Conservation (phyloP, 2,888 invertebrate genomes). For the Diadegma fenestrale region DNA sequence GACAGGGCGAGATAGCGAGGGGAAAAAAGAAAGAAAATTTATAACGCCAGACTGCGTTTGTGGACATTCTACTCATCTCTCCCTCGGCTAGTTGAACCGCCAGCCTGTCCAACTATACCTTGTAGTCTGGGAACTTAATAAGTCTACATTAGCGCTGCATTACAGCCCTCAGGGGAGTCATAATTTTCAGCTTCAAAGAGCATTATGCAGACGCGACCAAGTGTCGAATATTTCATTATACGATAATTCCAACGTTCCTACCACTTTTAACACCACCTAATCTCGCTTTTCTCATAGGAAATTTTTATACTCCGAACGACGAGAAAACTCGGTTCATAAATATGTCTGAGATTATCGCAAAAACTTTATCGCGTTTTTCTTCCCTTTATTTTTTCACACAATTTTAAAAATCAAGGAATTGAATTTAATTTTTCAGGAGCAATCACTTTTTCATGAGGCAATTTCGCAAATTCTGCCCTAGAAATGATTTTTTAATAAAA, state of each 20-base stretch:
- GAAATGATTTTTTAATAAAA: background rate
- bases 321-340: background rate
- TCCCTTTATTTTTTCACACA: background rate
- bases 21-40: slow-evolving; percentile 8
- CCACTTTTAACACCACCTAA: slow-evolving; percentile 1
- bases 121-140: slow-evolving; percentile 48
- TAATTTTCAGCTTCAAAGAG: slow-evolving; percentile 52
- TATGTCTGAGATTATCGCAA: background rate
- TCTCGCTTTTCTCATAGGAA: background rate
- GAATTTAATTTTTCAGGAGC: background rate
- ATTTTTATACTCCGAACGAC: slow-evolving; percentile 3
- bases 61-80: slow-evolving; percentile 24
- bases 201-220: slow-evolving; percentile 31
- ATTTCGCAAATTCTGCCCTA: background rate
- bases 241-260: slow-evolving; percentile 20
- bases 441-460: background rate
- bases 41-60: slow-evolving; percentile 26
- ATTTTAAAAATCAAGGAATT: background rate
- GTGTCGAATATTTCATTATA: slow-evolving; percentile 53
- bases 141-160: slow-evolving; percentile 49
- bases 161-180: slow-evolving; percentile 39
- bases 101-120: slow-evolving; percentile 26
- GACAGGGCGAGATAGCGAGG: background rate
- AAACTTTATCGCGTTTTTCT: background rate
- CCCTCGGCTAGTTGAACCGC: slow-evolving; percentile 23